Conservation (phyloP, 2,888 invertebrate species). For the Hydriomena furcata region DNA sequence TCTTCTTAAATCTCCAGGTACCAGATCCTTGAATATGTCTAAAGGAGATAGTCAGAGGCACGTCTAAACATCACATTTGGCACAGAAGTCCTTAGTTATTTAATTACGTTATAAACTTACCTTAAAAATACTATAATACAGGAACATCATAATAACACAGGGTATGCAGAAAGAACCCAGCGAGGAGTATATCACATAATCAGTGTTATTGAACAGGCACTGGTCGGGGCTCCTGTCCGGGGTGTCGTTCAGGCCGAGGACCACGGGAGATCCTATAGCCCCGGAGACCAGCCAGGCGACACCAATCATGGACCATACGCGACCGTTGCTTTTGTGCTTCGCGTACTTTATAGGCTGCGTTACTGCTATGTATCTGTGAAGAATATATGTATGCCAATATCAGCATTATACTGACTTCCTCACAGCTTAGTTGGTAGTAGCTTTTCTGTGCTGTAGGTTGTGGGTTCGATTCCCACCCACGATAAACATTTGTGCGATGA, state of each 20-base stretch:
- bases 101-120: no score
- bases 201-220: constrained; percentile 98
- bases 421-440: no score
- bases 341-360: constrained; percentile 99
- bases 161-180: constrained; percentile 99
- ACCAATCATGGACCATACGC: constrained; percentile 97
- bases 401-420: no score
- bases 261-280: constrained; percentile 97
- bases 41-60: no score
- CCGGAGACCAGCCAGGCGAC: constrained; percentile 96
- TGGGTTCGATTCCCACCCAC: no score
- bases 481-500: no score
- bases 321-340: constrained; percentile 97
- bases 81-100: no score
- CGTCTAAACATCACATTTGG: no score
- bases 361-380: constrained; percentile 97
- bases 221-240: constrained; percentile 91
- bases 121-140: constrained; percentile 98
- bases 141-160: constrained; percentile 98
- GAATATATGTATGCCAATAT: no score
- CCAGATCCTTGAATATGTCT: no score
- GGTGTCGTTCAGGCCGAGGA: constrained; percentile 97
- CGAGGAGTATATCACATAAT: constrained; percentile 99
- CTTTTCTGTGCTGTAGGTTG: no score
- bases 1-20: no score